These are phyloP conservation scores for Nasua narica DNA, from an alignment of 2,797 vertebrate species.

Conservation along the genomic window DNA sequence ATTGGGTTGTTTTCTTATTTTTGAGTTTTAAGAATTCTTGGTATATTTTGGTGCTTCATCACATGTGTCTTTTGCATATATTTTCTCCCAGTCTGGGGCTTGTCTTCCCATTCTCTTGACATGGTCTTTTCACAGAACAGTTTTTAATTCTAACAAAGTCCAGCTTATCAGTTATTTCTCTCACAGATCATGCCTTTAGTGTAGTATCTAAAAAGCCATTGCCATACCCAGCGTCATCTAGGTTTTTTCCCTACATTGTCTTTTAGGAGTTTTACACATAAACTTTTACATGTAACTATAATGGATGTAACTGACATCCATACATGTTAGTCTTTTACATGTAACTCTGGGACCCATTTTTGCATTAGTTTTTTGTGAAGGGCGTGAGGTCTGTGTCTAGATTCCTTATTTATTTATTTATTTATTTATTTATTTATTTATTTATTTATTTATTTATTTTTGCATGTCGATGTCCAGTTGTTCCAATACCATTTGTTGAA, in stretches of 20 bases:
- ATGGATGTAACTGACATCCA: too few relatives aligned
- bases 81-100: not conserved
- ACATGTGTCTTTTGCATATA: not conserved
- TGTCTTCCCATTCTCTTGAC: not conserved
- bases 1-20: not conserved
- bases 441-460: not conserved
- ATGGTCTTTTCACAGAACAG: not conserved
- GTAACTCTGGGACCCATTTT: not conserved
- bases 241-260: not conserved
- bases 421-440: too few relatives aligned
- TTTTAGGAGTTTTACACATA: not conserved
- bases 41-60: not conserved
- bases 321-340: too few relatives aligned
- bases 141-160: not conserved
- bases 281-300: too few relatives aligned
- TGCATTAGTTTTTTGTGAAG: not conserved
- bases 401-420: too few relatives aligned
- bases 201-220: not conserved
- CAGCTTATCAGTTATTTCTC: not conserved
- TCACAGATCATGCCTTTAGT: not conserved
- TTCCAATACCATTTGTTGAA: not conserved
- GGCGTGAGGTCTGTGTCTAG: not conserved
- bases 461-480: not conserved
- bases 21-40: not conserved
- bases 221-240: not conserved